These are phyloP conservation scores for Aphidius gifuensis DNA, from an alignment of 1,140 invertebrate genomes.

Conservation along the genomic window DNA sequence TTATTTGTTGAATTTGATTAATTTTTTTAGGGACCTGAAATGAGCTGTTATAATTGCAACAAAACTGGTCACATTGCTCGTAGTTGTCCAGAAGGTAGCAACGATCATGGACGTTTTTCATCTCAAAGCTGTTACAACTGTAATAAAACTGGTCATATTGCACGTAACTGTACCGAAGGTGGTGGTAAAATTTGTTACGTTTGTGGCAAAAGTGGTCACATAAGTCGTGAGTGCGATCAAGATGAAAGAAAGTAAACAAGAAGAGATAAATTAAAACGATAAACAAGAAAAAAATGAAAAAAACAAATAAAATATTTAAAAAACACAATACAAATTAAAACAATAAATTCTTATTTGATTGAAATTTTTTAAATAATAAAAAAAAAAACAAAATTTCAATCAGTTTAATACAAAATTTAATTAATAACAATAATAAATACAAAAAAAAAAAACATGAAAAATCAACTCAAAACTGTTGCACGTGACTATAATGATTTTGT, in stretches of 20 bases:
- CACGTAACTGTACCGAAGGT: slow-evolving; percentile 79
- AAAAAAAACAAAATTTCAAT: too few species aligned
- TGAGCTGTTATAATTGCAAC: slow-evolving; percentile 85
- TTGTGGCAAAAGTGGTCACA: slow-evolving; percentile 85
- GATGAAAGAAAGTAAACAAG: slow-evolving; percentile 64
- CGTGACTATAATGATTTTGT: too few species aligned
- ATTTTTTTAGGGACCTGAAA: slow-evolving; percentile 61
- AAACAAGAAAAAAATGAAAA: too few species aligned
- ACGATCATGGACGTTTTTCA: slow-evolving; percentile 46
- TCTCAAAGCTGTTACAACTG: slow-evolving; percentile 80
- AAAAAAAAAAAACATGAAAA: too few species aligned
- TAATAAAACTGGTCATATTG: slow-evolving; percentile 84
- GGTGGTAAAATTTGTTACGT: slow-evolving; percentile 82
- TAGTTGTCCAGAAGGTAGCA: slow-evolving; percentile 70
- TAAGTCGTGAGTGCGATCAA: slow-evolving; percentile 85
- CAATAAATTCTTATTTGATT: slow-evolving; percentile 31
- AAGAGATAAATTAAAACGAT: slow-evolving; percentile 27
- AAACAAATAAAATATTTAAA: too few species aligned
- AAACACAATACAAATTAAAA: too few species aligned
- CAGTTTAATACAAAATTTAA: too few species aligned
- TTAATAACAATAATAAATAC: too few species aligned
- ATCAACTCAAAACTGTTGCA: too few species aligned
- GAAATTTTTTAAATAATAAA: too few species aligned
- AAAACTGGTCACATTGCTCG: slow-evolving; percentile 85
- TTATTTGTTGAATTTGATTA: neutral